Conservation (phyloP, 1,140 invertebrate species). For the Thaumatotibia leucotreta region DNA sequence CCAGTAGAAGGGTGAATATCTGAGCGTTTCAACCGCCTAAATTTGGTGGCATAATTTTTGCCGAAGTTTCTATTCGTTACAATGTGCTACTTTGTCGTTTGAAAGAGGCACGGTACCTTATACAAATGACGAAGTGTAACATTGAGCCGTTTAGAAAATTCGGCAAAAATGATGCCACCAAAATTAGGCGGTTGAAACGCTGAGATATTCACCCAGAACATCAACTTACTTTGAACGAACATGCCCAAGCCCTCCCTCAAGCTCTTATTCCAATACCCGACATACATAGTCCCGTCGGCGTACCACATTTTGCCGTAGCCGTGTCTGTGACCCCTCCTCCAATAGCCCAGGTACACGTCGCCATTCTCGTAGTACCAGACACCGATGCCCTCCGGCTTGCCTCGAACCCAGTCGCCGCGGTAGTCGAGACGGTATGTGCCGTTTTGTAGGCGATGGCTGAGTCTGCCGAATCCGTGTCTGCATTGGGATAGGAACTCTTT, state of each 20-base stretch:
- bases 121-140: no score
- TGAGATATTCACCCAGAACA: no score
- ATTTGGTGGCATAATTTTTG: no score
- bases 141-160: no score
- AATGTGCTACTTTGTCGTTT: no score
- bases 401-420: conserved; percentile 74
- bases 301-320: conserved; percentile 82
- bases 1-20: no score
- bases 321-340: conserved; percentile 76
- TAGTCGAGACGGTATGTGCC: conserved; percentile 66
- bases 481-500: no score
- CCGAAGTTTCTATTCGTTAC: no score
- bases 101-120: no score
- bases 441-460: conserved; percentile 45
- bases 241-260: conserved; percentile 68
- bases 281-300: conserved; percentile 74
- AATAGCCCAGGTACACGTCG: conserved; percentile 80
- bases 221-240: conserved; percentile 63
- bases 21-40: no score
- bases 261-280: conserved; percentile 72
- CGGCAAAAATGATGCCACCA: no score
- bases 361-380: conserved; percentile 77
- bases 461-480: conserved; percentile 67
- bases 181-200: no score
- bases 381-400: conserved; percentile 76